Conservation (phyloP, 2,113 vertebrate species). For the Bufo bufo region DNA sequence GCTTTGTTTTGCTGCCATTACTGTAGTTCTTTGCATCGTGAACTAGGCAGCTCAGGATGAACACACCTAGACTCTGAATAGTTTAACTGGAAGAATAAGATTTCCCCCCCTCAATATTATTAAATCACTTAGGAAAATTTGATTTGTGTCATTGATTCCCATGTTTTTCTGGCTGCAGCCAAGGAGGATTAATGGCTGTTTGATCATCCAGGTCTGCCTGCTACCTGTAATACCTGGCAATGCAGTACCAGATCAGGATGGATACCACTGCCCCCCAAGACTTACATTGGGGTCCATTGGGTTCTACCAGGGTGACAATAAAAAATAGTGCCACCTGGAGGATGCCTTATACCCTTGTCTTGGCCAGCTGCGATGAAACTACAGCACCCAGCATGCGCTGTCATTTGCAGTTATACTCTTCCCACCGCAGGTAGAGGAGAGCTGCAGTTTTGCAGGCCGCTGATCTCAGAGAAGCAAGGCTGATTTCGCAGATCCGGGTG, state of each 20-base stretch:
- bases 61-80: not conserved
- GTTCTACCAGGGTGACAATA: not conserved
- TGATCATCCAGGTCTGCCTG: not conserved
- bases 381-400: not conserved
- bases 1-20: not conserved
- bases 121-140: slow-evolving; percentile 61
- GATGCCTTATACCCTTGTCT: not conserved
- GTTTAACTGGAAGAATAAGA: not conserved
- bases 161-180: slow-evolving; percentile 65
- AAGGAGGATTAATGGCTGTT: slow-evolving; percentile 63
- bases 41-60: not conserved
- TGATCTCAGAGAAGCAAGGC: not conserved
- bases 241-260: slow-evolving; percentile 49
- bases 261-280: slow-evolving; percentile 51
- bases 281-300: not conserved
- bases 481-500: not conserved
- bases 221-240: slow-evolving; percentile 63
- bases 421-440: not conserved
- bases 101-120: not conserved
- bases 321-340: not conserved
- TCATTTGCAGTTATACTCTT: not conserved
- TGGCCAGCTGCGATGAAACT: not conserved
- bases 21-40: not conserved
- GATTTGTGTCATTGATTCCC: slow-evolving; percentile 63
- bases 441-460: not conserved